These are phyloP conservation scores for Ochlodes sylvanus DNA, from an alignment of 2,888 invertebrate genomes.

Conservation along the genomic window DNA sequence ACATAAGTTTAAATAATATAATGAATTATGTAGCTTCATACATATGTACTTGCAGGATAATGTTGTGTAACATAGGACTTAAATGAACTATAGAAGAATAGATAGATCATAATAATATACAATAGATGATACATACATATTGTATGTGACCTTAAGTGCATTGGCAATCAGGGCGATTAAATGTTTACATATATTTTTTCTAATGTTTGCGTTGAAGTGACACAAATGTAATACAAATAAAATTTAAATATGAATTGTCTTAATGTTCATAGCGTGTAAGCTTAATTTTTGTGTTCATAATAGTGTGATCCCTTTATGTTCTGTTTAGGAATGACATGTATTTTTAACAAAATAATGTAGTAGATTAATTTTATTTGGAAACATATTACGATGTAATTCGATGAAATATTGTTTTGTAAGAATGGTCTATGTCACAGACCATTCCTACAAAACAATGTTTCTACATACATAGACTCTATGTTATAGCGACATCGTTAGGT, in stretches of 20 bases:
- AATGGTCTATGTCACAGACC: not conserved
- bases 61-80: constrained; percentile 18
- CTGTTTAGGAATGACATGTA: constrained; percentile 11
- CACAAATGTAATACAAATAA: constrained; percentile 53
- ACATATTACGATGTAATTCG: not conserved
- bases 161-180: constrained; percentile 65
- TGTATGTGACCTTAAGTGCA: constrained; percentile 63
- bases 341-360: constrained; percentile 21
- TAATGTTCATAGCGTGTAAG: constrained; percentile 52
- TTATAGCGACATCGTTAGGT: not conserved
- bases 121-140: constrained; percentile 44
- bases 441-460: too few species aligned
- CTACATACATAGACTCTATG: too few species aligned
- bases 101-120: constrained; percentile 50
- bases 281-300: constrained; percentile 56
- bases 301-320: constrained; percentile 38
- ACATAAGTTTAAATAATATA: constrained; percentile 56
- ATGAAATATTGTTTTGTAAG: not conserved
- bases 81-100: constrained; percentile 48
- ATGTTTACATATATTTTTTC: constrained; percentile 57
- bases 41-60: constrained; percentile 42
- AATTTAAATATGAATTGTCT: constrained; percentile 18
- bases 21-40: constrained; percentile 61
- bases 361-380: constrained; percentile 3
- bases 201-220: constrained; percentile 55